Conservation (phyloP, 35 echinoderm and acorn worm genomes). For the Ophioderma brevispina region DNA sequence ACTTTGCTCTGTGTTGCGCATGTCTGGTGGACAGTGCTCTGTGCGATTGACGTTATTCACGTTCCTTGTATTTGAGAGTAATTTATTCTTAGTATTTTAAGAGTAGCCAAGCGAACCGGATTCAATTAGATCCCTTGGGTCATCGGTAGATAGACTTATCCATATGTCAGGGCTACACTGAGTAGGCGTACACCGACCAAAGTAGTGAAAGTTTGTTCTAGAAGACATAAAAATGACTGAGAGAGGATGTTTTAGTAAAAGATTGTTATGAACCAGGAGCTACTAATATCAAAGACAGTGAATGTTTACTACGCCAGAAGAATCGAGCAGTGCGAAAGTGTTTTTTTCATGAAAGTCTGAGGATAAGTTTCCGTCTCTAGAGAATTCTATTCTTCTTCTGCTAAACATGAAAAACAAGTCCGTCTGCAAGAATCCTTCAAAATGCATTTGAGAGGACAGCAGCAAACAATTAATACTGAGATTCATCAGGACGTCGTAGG, state of each 20-base stretch:
- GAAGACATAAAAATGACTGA: no score
- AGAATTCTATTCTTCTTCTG: slow-evolving; percentile 27
- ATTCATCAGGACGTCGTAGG: slow-evolving; percentile 45
- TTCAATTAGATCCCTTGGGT: no score
- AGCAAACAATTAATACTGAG: slow-evolving; percentile 16
- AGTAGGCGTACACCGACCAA: no score
- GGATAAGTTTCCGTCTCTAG: slow-evolving; percentile 36
- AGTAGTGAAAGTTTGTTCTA: no score
- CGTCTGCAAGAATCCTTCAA: slow-evolving; percentile 40
- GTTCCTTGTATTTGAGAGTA: no score
- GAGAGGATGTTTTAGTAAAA: background rate
- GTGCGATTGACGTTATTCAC: no score
- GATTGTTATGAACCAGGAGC: background rate
- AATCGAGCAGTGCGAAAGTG: slow-evolving; percentile 5
- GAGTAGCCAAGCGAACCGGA: no score
- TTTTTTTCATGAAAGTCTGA: background rate
- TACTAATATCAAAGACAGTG: background rate
- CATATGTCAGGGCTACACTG: no score
- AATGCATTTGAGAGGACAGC: slow-evolving; percentile 38
- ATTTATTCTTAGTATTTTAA: no score
- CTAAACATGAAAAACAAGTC: slow-evolving; percentile 55
- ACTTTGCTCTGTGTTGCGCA: no score
- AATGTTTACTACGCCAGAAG: slow-evolving; percentile 21
- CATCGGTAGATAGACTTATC: no score
- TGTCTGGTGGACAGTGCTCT: no score